Conservation (phyloP, 2,888 invertebrate genomes). For the Zygaena filipendulae region DNA sequence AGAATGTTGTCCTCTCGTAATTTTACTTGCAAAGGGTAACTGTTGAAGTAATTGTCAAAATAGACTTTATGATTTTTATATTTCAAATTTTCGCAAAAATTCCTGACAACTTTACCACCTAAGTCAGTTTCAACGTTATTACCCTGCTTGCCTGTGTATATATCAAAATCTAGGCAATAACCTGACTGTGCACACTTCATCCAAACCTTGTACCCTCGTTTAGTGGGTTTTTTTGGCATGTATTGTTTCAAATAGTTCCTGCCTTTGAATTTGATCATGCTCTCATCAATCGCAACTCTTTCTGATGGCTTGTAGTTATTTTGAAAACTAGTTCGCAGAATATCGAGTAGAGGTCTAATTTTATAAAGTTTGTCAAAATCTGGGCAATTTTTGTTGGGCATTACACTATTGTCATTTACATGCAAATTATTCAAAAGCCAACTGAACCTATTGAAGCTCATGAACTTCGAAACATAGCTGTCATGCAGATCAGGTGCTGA, state of each 20-base stretch:
- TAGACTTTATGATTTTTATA: slow-evolving; percentile 8
- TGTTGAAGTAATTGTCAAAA: slow-evolving; percentile 14
- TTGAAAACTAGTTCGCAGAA: slow-evolving; percentile 8
- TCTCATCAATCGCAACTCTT: slow-evolving; percentile 4
- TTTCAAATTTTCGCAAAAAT: slow-evolving; percentile 6
- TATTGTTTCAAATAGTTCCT: slow-evolving; percentile 7
- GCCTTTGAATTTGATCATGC: slow-evolving; percentile 6
- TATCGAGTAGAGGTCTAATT: slow-evolving; percentile 6
- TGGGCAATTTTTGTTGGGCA: slow-evolving; percentile 6
- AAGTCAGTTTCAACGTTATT: slow-evolving; percentile 8
- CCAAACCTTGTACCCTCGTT: slow-evolving; percentile 5
- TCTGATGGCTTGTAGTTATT: slow-evolving; percentile 2
- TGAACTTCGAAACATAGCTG: slow-evolving; percentile 6
- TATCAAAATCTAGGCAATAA: slow-evolving; percentile 11
- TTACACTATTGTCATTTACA: slow-evolving; percentile 11
- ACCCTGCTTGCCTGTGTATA: slow-evolving; percentile 12
- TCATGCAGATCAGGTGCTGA: slow-evolving; percentile 13
- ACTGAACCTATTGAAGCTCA: slow-evolving; percentile 7
- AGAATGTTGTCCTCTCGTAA: slow-evolving; percentile 6
- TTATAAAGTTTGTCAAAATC: slow-evolving; percentile 10
- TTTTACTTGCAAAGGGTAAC: slow-evolving; percentile 10
- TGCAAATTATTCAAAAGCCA: slow-evolving; percentile 8
- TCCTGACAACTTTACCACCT: slow-evolving; percentile 10
- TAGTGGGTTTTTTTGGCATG: slow-evolving; percentile 9
- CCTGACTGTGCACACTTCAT: slow-evolving; percentile 1